Evolutionary conservation across 2,888 invertebrate species (phyloP).

Genomic region (Heliconius cydno): DNA sequence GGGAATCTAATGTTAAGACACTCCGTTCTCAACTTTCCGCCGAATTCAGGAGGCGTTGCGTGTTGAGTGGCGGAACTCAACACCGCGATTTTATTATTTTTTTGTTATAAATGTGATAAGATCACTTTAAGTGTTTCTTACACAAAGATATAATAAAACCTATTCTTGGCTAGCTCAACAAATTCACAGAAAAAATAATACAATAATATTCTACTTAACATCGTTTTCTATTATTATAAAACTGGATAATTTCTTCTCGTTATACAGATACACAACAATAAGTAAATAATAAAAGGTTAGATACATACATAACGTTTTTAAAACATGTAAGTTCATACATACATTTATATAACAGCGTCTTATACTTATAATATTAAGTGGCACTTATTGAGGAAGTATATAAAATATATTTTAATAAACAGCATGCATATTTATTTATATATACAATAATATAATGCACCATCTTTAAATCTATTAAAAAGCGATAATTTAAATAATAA

Average conservation of each 20-base stretch:
- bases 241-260: neutral
- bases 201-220: neutral
- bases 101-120: neutral
- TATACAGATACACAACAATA: neutral
- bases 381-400: conserved; percentile 30
- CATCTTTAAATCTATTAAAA: conserved; percentile 53
- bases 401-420: conserved; percentile 37
- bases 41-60: too few relatives aligned
- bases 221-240: neutral
- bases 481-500: conserved; percentile 60
- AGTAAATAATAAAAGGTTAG: conserved; percentile 9
- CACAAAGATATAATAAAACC: neutral
- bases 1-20: too few relatives aligned
- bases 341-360: conserved; percentile 18
- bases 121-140: neutral
- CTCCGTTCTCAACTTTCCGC: too few relatives aligned
- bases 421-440: conserved; percentile 30
- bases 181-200: neutral
- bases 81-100: neutral
- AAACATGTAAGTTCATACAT: conserved; percentile 18
- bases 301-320: conserved; percentile 10
- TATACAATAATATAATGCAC: conserved; percentile 51
- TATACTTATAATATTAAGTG: conserved; percentile 27
- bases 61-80: too few relatives aligned
- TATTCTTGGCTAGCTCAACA: conserved; percentile 11